A percentile compares a stretch with the other conserved stretches of the same genome.
phyloP scores from a whole-genome alignment of 64 coral and sea anemone species.

The Astreopora myriophthalma region DNA sequence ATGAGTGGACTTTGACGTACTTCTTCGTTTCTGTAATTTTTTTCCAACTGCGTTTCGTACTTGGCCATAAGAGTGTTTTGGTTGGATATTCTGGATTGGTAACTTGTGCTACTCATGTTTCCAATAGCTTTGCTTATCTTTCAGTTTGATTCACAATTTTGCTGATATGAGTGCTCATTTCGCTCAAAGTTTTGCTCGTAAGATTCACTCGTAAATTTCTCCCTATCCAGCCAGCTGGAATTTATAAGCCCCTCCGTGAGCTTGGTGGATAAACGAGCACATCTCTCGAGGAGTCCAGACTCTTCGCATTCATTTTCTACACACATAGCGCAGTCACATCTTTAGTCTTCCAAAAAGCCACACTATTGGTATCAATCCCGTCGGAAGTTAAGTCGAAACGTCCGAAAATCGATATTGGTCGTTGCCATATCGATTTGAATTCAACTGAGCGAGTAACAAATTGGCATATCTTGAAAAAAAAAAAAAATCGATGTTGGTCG shows the following conservation, averaged over 20 bases:
- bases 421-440: too few species aligned
- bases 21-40: too few species aligned
- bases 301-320: slow-evolving; percentile 1
- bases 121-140: slow-evolving; percentile 26
- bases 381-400: too few species aligned
- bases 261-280: neutral
- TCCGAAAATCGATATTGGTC: slow-evolving; percentile 24
- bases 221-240: neutral
- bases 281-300: neutral
- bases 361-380: too few species aligned
- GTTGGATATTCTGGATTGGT: neutral
- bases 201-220: slow-evolving; percentile 26
- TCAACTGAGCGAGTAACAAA: too few species aligned
- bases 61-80: too few species aligned
- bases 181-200: slow-evolving; percentile 21
- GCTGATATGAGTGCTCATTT: slow-evolving; percentile 14
- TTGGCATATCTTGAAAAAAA: too few species aligned
- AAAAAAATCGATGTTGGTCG: too few species aligned
- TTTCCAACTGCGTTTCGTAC: too few species aligned
- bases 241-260: slow-evolving; percentile 28
- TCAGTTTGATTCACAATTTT: slow-evolving; percentile 35
- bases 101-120: slow-evolving; percentile 18
- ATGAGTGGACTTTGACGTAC: too few species aligned
- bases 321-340: neutral
- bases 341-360: too few species aligned